Evolutionary conservation across 2,113 vertebrate species (phyloP).

Genomic region (Rafetus swinhoei): DNA sequence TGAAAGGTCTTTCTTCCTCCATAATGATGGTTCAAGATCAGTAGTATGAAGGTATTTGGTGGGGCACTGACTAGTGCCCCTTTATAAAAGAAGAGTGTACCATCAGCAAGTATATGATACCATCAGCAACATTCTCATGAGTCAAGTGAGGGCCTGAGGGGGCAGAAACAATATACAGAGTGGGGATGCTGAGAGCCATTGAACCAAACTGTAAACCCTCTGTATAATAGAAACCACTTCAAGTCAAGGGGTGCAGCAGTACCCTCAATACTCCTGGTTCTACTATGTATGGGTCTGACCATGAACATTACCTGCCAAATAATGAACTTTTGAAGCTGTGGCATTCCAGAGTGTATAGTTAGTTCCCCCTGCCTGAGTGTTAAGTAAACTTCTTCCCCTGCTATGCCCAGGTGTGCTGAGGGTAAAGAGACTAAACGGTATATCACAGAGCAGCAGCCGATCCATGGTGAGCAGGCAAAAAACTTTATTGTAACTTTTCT

Average conservation of each 20-base stretch:
- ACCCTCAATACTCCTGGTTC: too few relatives aligned
- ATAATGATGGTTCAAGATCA: background rate
- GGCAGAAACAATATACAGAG: too few relatives aligned
- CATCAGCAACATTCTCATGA: background rate
- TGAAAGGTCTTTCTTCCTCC: background rate
- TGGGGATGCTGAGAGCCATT: too few relatives aligned
- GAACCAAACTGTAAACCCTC: too few relatives aligned
- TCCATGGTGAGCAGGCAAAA: accelerated
- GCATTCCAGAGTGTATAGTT: background rate
- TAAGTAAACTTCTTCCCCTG: background rate
- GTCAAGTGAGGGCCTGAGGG: background rate
- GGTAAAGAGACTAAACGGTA: background rate
- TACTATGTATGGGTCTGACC: too few relatives aligned
- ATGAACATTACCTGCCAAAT: background rate
- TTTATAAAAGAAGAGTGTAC: background rate
- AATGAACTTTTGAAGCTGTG: background rate
- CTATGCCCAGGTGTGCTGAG: background rate
- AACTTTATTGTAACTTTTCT: background rate
- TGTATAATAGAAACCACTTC: too few relatives aligned
- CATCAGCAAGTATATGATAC: background rate
- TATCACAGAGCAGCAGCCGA: background rate
- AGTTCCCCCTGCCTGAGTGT: background rate
- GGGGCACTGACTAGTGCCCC: accelerated
- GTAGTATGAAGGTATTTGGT: background rate
- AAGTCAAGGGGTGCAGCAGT: too few relatives aligned